These are phyloP conservation scores for Peromyscus californicus DNA, from an alignment of 2,113 vertebrate genomes.

Conservation along the genomic window DNA sequence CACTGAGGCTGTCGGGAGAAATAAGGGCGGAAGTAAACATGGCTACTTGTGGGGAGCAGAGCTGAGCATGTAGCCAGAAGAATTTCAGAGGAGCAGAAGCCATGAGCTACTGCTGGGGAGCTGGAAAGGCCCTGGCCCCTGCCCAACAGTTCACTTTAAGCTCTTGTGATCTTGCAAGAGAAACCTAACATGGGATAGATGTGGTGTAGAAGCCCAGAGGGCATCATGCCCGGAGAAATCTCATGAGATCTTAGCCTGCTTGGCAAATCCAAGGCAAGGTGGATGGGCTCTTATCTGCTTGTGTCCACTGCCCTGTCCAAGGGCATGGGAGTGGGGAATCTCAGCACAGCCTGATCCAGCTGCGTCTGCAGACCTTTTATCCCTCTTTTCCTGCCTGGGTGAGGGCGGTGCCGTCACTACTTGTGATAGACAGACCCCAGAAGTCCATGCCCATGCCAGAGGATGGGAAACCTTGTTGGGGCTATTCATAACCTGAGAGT, in stretches of 20 bases:
- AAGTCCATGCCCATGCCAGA: not conserved
- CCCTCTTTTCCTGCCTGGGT: not conserved
- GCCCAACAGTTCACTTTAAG: not conserved
- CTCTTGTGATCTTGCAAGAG: not conserved
- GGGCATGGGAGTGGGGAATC: not conserved
- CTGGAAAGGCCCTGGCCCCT: not conserved
- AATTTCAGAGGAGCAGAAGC: not conserved
- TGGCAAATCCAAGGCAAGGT: not conserved
- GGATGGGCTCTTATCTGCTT: fast-evolving
- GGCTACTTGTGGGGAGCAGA: not conserved
- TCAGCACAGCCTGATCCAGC: not conserved
- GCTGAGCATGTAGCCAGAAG: not conserved
- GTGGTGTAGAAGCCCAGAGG: not conserved
- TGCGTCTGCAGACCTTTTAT: not conserved
- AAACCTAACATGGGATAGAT: not conserved
- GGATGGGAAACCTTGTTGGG: not conserved
- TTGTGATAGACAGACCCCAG: not conserved
- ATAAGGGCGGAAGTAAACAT: not conserved
- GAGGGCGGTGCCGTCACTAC: not conserved
- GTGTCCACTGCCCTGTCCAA: not conserved
- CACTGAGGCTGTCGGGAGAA: not conserved
- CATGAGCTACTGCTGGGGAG: not conserved
- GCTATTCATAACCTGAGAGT: not conserved
- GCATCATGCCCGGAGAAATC: not conserved
- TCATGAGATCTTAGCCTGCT: not conserved